Base-by-base conservation (phyloP, 1,140 invertebrate genomes). In the Arion vulgaris region DNA sequence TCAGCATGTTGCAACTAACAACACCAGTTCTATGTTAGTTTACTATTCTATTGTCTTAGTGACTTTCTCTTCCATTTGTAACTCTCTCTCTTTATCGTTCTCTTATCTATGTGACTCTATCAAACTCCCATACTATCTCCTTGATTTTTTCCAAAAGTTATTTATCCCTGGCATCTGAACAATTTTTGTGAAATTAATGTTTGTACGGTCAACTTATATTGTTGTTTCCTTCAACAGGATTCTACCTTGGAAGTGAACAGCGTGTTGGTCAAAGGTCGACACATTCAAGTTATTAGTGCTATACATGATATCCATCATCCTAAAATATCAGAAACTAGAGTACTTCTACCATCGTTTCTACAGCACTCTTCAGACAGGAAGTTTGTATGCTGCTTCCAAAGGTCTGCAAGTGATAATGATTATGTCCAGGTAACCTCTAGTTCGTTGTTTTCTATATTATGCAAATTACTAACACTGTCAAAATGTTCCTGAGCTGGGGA, bases 311-410 rank as follows among this genome's bases (percentile, higher is more conserved):
- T 75, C 1, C 73, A 75, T 28, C 45, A 75, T 49, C 4, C 5
- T 1, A 75, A 53, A 1, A n/a, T 2, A 2, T 49, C 41, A 45
- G 39, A 45, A 11, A 75, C 26, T 32, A 41, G 73, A 0, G 32
- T 75, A 28, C 9, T 75, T 51, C 32, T 75, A 0, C 39, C 28
- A n/a, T 15, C 38, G n/a, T 75, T 75, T 51, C n/a, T 75, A 23
- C 73, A 51, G 32, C 73, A 75, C 28, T 49, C 73, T 26, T 28
- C 39, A 34, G 28, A 75, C 1, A n/a, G 73, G 36, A 13, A 53
- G 13, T 75, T 75, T 75, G 73, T 75, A 2, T 75, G 73, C 45
- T 75, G 73, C 32, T 75, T 75, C 23, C 39, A 51, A 7, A 53
- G 1, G 13, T 75, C 73, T 28, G 23, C 41, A 28, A 4, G n/a